phyloP scores from a whole-genome alignment of 2,113 vertebrate species.

The Columba livia region DNA sequence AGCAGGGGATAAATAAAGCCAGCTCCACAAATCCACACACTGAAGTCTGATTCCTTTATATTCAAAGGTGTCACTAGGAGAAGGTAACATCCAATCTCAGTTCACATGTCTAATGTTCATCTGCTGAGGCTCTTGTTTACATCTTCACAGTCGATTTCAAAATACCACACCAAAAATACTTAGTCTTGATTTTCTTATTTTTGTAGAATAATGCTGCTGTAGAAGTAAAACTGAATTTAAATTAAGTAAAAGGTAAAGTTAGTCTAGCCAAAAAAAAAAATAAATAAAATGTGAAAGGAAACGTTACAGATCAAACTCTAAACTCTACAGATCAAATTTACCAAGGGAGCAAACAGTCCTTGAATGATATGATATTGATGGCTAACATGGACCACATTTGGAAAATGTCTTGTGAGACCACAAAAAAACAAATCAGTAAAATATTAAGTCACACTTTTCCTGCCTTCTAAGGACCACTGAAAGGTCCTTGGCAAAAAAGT shows the following conservation, averaged over 20 bases:
- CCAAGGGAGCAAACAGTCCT: not conserved
- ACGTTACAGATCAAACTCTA: not conserved
- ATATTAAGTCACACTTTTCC: not conserved
- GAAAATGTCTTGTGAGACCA: not conserved
- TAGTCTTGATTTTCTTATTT: not conserved
- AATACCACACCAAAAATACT: not conserved
- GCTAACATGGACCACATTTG: not conserved
- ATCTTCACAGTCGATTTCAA: not conserved
- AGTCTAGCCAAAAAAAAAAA: not conserved
- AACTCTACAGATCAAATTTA: not conserved
- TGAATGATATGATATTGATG: not conserved
- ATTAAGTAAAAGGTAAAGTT: not conserved
- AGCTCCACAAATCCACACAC: not conserved
- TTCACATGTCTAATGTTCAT: not conserved
- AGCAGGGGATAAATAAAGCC: not conserved
- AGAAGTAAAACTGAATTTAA: not conserved
- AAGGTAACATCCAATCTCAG: not conserved
- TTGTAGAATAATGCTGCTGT: not conserved
- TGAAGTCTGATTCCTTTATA: not conserved
- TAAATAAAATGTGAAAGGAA: not conserved
- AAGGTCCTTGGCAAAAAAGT: not conserved
- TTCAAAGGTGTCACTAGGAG: not conserved
- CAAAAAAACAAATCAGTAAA: not conserved
- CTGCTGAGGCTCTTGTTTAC: not conserved
- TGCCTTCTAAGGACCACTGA: not conserved